These are phyloP conservation scores for Pyrocoelia pectoralis DNA, from an alignment of 2,888 invertebrate species.

Conservation along the genomic window DNA sequence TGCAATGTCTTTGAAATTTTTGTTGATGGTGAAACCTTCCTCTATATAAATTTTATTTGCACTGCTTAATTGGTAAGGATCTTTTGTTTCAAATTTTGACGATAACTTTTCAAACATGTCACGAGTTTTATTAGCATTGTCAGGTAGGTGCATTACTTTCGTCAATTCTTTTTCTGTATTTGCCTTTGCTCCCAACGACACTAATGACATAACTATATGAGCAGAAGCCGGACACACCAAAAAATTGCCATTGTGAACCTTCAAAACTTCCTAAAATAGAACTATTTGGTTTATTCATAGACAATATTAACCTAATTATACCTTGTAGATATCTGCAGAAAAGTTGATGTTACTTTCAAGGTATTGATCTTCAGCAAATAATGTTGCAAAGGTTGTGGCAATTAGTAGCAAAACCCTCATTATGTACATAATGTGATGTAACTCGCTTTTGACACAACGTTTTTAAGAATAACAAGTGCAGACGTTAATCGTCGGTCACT, in stretches of 20 bases:
- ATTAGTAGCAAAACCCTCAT: no score
- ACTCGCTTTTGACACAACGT: no score
- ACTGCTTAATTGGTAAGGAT: constrained; percentile 42
- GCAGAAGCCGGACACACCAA: constrained; percentile 53
- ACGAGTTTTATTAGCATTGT: constrained; percentile 21
- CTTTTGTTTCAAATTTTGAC: no score
- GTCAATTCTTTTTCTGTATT: constrained; percentile 47
- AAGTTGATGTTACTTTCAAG: not conserved
- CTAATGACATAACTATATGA: constrained; percentile 50
- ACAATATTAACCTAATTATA: no score
- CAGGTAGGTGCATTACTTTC: constrained; percentile 36
- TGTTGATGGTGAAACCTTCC: constrained; percentile 62
- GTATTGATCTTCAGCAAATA: no score
- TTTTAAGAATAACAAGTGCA: no score
- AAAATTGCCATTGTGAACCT: constrained; percentile 43
- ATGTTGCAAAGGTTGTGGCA: no score
- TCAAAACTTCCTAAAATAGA: constrained; percentile 17
- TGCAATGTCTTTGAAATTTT: constrained; percentile 66
- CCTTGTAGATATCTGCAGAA: not conserved
- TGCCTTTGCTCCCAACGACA: constrained; percentile 50
- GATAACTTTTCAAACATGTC: constrained; percentile 35
- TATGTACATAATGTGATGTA: no score
- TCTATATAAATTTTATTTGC: constrained; percentile 70
- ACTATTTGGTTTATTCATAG: no score
- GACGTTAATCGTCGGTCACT: no score